Evolutionary conservation across 2,113 vertebrate genomes (phyloP), one percentile per base, ranked within the genome.

Genomic region (Mus pahari): DNA sequence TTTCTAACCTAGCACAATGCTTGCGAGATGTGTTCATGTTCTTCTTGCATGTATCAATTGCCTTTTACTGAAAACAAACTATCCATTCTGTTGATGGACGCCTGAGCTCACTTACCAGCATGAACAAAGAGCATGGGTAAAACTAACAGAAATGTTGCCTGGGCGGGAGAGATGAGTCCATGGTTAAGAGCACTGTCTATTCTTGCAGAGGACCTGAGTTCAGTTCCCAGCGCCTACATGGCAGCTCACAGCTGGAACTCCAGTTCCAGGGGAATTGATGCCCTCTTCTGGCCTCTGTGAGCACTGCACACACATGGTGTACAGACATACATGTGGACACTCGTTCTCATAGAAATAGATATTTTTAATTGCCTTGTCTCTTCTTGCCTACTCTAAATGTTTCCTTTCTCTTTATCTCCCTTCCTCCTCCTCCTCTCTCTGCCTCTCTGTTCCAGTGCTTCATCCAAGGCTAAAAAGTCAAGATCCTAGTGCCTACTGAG

Each of bases 381-480:
- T 93, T 95, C 39, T 95, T 82, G 71, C 22, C 42, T 86, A 17
- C 24, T 70, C 74, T 83, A 78, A 39, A 14, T 86, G 24, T 70
- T 36, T 12, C 12, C 19, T 39, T 8, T 5, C 7, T 28, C 24
- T 39, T 13, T 31, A 12, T 31, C 64, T 31, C 64, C 5, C 16
- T 11, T 58, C 55, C 16, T 60, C 58, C 58, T 60, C n/a, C 26
- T 28, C 53, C 53, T 24, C 55, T 20, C 66, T 50, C 3, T 31
- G 17, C 9, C 17, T 33, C 53, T 36, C 2, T 24, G 45, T 10
- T 70, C 17, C 31, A 86, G 55, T 45, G 36, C 42, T 92, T 83
- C 86, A 33, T 36, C 45, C 10, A 73, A 60, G n/a, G 68, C 42
- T 2, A 92, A 90, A 64, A 9, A 68, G 28, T 68, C 39, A 9